A percentile compares a stretch with the other conserved stretches of the same genome.
These are phyloP conservation scores for Dasypolia templi DNA, from an alignment of 2,888 invertebrate genomes.

Conservation along the genomic window DNA sequence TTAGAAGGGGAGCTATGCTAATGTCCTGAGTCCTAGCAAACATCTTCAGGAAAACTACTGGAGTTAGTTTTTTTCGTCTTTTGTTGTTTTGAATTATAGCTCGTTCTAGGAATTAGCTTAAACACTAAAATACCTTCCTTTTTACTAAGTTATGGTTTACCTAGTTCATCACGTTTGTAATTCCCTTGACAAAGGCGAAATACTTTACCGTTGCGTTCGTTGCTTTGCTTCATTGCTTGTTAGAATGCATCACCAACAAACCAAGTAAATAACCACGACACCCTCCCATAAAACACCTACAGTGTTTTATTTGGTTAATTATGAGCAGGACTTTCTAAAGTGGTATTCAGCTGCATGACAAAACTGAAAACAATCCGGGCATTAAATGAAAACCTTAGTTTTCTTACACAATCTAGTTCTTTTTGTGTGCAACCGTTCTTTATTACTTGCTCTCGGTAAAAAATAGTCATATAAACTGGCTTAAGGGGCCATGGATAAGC, in stretches of 20 bases:
- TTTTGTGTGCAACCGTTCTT: constrained; percentile 7
- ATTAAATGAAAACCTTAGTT: background rate
- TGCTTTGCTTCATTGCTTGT: background rate
- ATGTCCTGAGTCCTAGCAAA: background rate
- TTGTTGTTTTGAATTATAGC: background rate
- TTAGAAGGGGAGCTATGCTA: background rate
- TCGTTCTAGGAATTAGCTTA: constrained; percentile 24
- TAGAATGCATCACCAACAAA: background rate
- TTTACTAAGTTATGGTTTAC: constrained; percentile 34
- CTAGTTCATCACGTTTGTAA: constrained; percentile 14
- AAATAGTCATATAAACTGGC: constrained; percentile 4
- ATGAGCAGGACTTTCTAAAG: background rate
- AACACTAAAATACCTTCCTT: constrained; percentile 31
- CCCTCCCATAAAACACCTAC: background rate
- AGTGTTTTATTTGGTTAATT: background rate
- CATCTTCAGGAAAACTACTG: constrained; percentile 2
- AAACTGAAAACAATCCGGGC: background rate
- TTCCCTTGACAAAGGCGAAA: constrained; percentile 4
- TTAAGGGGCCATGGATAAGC: constrained; percentile 9
- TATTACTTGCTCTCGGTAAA: constrained; percentile 11
- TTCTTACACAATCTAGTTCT: constrained; percentile 1
- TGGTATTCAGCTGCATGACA: background rate
- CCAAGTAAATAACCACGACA: background rate
- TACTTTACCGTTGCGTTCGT: background rate
- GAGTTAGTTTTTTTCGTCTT: background rate